Conservation (phyloP, 2,797 vertebrate genomes). For the Semotilus atromaculatus region DNA sequence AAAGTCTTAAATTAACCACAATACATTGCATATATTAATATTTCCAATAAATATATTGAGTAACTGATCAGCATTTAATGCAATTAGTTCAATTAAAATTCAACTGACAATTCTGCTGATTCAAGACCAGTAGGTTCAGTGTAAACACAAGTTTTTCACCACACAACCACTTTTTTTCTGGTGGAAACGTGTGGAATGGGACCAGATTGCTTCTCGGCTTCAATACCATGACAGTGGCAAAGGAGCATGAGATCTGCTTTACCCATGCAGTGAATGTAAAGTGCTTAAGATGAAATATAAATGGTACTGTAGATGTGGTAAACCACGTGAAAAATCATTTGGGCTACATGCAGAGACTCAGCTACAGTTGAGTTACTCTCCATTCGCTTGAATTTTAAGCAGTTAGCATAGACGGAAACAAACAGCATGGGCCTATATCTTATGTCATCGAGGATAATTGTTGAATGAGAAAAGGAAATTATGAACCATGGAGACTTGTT, state of each 20-base stretch:
- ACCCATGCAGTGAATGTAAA: neutral
- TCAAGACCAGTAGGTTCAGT: neutral
- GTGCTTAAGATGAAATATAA: neutral
- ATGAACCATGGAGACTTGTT: constrained; percentile 43
- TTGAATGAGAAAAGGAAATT: constrained; percentile 41
- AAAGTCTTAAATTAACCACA: neutral
- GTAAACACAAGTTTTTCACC: neutral
- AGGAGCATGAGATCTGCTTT: neutral
- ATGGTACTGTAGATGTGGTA: neutral
- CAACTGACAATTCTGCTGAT: neutral
- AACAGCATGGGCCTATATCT: neutral
- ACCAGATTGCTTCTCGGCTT: neutral
- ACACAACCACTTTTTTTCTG: neutral
- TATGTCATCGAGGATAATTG: constrained; percentile 14
- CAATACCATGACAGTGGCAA: neutral
- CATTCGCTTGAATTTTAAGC: constrained; percentile 21
- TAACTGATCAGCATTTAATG: neutral
- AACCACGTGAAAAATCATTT: neutral
- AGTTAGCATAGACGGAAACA: neutral
- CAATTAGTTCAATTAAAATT: neutral
- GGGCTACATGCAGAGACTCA: neutral
- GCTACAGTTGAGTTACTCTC: neutral
- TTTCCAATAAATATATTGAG: neutral
- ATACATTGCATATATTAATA: neutral
- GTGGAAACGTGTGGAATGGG: neutral